Percentiles rank a stretch among this genome's conserved stretches.
Evolutionary conservation across 2,888 invertebrate genomes (phyloP).

Genomic region (Apamea epomidion): DNA sequence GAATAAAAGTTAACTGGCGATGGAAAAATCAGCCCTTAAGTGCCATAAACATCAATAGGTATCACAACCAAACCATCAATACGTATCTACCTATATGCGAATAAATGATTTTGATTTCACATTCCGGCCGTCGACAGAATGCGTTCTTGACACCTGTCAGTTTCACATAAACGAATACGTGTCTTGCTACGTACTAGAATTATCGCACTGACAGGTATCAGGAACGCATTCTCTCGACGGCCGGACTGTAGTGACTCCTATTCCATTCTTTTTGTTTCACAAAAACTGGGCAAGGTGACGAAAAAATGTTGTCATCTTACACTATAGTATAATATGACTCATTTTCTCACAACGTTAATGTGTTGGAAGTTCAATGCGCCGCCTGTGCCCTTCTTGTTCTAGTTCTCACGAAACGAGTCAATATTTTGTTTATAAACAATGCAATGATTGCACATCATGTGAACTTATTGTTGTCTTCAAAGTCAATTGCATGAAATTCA

Average conservation of each 20-base stretch:
- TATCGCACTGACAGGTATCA: no score
- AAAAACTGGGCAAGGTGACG: constrained; percentile 1
- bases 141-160: neutral
- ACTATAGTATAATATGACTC: neutral
- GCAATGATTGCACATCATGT: constrained; percentile 13
- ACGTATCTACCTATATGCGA: no score
- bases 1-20: no score
- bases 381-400: constrained; percentile 33
- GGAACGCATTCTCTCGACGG: neutral
- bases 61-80: no score
- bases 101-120: neutral
- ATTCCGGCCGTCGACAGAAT: neutral
- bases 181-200: no score
- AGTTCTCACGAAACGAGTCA: constrained; percentile 49
- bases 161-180: no score
- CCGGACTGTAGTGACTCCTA: neutral
- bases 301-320: neutral
- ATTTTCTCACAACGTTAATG: constrained; percentile 35
- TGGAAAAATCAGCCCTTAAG: neutral
- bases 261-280: neutral
- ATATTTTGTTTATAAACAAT: constrained; percentile 45
- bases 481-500: neutral
- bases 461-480: constrained; percentile 5
- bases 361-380: constrained; percentile 53
- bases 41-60: neutral